phyloP scores from a whole-genome alignment of 2,113 vertebrate genomes.

The Oxyura jamaicensis region DNA sequence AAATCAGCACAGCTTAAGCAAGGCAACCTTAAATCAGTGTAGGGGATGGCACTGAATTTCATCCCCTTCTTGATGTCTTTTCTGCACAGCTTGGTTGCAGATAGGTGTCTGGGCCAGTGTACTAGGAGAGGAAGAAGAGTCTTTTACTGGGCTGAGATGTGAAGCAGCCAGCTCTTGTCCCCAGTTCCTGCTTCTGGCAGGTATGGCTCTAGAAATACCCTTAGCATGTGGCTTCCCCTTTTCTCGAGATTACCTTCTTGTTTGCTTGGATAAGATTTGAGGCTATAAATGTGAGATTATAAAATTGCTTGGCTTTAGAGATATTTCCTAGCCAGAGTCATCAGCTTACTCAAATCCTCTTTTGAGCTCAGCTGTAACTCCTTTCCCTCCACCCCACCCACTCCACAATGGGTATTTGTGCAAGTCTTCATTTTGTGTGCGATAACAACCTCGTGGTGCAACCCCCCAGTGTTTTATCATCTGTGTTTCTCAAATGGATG shows the following conservation, averaged over 20 bases:
- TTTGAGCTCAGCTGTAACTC: neutral
- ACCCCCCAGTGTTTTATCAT: neutral
- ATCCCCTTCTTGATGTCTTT: neutral
- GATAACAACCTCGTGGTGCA: neutral
- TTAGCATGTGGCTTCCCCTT: neutral
- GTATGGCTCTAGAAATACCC: neutral
- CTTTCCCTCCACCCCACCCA: neutral
- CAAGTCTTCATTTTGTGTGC: rapidly evolving
- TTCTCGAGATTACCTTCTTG: neutral
- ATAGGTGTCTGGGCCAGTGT: rapidly evolving
- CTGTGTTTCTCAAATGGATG: neutral
- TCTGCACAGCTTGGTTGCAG: neutral
- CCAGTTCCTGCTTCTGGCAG: neutral
- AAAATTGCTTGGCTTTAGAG: neutral
- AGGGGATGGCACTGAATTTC: neutral
- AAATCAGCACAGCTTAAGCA: neutral
- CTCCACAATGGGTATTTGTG: neutral
- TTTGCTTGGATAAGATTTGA: neutral
- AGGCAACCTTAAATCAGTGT: rapidly evolving
- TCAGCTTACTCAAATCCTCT: constrained; percentile 34
- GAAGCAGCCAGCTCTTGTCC: neutral
- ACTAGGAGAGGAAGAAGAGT: neutral
- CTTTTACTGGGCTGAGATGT: neutral
- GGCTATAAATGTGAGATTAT: neutral
- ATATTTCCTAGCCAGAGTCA: neutral